Evolutionary conservation across 1,140 invertebrate species (phyloP), one percentile per base, ranked within the genome.

Genomic region (Hestina assimilis): DNA sequence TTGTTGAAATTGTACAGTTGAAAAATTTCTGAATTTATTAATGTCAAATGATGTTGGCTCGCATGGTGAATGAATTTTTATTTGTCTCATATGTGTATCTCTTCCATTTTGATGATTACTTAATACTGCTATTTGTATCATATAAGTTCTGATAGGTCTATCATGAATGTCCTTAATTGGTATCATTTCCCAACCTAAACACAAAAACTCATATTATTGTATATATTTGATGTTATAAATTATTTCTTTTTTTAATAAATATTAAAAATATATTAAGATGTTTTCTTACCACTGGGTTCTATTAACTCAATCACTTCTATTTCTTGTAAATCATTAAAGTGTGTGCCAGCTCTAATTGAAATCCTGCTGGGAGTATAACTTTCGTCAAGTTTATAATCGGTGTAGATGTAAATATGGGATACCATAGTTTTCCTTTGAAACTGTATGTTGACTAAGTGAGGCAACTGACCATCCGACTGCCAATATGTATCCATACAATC

Each of bases 21-120:
- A 92, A 79, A 96, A 97, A 69, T 93, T 93, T 17, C 92, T 92
- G 59, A 94, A 93, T 53, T 94, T 91, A 66, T 94, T 92, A 17
- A 94, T 88, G 6, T 93, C 92, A 64, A 95, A 91, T 54, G 93
- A 92, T 46, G 93, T 92, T 57, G 94, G 92, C 79, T 97, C 94
- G 6, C 96, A 93, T 0, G 97, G 97, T 29, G 97, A 97, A 80
- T 99, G 96, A 40, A 99, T 94, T 87, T 98, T 97, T 38, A 99
- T 98, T 87, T 99, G 97, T 40, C 98, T 91, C 91, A 99, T 95
- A 80, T 99, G 98, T 5, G 98, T 99, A 75, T 99, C 98, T 48
- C 98, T 87, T 9, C 98, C 98, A 90, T 99, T 99, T 84, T 99
- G 98, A 89, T 99, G 98, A 89, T 99, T 99, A 54, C 96, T 97